Conservation (phyloP, 2,797 vertebrate species). For the Cephalopachus bancanus region DNA sequence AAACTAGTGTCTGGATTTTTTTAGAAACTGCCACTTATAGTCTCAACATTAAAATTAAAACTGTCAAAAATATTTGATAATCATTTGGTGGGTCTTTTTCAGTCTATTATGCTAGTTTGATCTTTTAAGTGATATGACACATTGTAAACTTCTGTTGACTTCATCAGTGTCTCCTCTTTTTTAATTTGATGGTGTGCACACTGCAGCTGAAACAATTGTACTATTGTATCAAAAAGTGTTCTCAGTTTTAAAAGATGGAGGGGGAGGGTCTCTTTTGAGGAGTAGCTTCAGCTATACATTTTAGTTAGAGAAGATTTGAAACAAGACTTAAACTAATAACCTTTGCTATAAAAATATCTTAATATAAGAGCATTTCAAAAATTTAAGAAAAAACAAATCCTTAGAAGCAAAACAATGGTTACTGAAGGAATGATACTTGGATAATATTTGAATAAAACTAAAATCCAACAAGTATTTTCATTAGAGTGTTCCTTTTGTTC, state of each 20-base stretch:
- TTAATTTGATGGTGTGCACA: neutral
- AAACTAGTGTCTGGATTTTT: slow-evolving; percentile 2
- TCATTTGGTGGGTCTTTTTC: slow-evolving; percentile 25
- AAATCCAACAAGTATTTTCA: slow-evolving; percentile 76
- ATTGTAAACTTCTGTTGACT: neutral
- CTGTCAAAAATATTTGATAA: slow-evolving; percentile 65
- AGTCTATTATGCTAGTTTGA: slow-evolving; percentile 62
- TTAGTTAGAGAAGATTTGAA: slow-evolving; percentile 42
- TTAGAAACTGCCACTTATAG: neutral
- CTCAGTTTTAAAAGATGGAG: neutral
- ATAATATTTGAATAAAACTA: slow-evolving; percentile 39
- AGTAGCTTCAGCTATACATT: neutral
- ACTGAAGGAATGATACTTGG: slow-evolving; percentile 37
- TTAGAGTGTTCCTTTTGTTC: slow-evolving; percentile 81
- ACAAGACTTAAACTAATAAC: slow-evolving; percentile 63
- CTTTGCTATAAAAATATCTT: slow-evolving; percentile 38
- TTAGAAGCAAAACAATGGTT: slow-evolving; percentile 50
- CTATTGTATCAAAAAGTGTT: slow-evolving; percentile 40
- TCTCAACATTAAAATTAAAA: slow-evolving; percentile 22
- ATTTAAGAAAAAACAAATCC: slow-evolving; percentile 28
- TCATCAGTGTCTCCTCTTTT: slow-evolving; percentile 41
- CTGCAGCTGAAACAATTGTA: slow-evolving; percentile 55
- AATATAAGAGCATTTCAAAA: slow-evolving; percentile 24
- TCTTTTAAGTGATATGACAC: slow-evolving; percentile 64
- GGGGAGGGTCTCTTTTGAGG: neutral